A percentile compares a stretch with the other conserved stretches of the same genome.
Evolutionary conservation across 2,888 invertebrate species (phyloP).

Genomic region (Dynastes maya): DNA sequence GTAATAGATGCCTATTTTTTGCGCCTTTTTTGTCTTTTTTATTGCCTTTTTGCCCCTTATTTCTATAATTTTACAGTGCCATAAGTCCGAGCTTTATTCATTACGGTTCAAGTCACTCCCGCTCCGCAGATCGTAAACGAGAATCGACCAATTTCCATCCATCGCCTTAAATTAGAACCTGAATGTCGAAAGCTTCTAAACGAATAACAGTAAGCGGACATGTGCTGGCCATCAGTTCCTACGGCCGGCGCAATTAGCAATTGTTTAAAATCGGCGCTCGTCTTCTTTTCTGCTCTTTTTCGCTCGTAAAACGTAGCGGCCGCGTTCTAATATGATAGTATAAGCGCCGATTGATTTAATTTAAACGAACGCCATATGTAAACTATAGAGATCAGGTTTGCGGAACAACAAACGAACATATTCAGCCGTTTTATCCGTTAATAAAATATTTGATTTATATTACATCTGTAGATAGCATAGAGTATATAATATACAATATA

Average conservation of each 20-base stretch:
- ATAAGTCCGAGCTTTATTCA: no score
- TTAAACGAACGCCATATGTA: constrained; percentile 26
- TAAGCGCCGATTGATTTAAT: constrained; percentile 11
- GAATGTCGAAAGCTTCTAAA: neutral
- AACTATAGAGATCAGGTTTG: constrained; percentile 1
- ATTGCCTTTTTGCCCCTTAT: no score
- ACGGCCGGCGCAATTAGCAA: constrained; percentile 7
- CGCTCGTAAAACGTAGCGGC: constrained; percentile 1
- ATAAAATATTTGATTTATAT: neutral
- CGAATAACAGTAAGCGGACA: constrained; percentile 8
- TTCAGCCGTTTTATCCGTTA: neutral
- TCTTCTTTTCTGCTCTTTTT: neutral
- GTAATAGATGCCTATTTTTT: no score
- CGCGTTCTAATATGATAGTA: neutral
- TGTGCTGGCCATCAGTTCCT: neutral
- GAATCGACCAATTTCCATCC: neutral
- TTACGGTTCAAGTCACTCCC: no score
- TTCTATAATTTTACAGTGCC: no score
- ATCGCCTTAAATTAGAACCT: neutral
- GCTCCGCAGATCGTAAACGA: neutral
- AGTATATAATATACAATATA: no score
- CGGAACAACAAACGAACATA: neutral
- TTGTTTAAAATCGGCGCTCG: constrained; percentile 15
- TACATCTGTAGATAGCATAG: neutral
- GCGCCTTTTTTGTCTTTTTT: no score